Evolutionary conservation across 2,797 vertebrate genomes (phyloP).

Genomic region (Anguilla obscura): DNA sequence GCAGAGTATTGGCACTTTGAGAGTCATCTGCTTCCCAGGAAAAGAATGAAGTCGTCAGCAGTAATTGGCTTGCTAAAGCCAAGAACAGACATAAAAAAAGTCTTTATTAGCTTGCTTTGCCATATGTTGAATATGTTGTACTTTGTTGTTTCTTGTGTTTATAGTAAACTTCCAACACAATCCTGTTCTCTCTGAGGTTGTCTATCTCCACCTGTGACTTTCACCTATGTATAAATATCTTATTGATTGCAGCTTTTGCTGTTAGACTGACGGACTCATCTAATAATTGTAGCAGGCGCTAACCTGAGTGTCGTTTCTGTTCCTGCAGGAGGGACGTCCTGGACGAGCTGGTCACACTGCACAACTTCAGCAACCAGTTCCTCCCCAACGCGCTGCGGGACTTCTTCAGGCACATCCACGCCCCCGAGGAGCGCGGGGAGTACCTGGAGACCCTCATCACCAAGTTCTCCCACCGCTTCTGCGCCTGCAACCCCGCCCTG

Average conservation of each 20-base stretch:
- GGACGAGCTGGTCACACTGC: conserved; percentile 94
- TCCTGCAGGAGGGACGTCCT: conserved; percentile 87
- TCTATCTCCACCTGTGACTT: not conserved
- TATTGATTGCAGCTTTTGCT: not conserved
- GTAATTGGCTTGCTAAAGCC: not conserved
- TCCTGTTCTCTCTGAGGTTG: not conserved
- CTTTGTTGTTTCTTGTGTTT: not conserved
- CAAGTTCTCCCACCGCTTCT: conserved; percentile 97
- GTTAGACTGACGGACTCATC: not conserved
- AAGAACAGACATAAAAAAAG: not conserved
- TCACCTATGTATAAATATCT: not conserved
- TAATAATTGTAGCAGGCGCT: not conserved
- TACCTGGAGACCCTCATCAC: conserved; percentile 99
- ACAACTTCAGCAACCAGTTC: conserved; percentile 99
- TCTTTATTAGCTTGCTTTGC: not conserved
- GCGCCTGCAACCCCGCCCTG: conserved; percentile 90
- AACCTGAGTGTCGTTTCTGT: conserved; percentile 34
- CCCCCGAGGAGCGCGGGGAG: conserved; percentile 95
- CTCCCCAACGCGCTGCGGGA: conserved; percentile 96
- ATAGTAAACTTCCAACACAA: not conserved
- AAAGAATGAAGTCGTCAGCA: not conserved
- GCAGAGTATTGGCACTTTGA: not conserved
- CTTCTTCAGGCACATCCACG: conserved; percentile 97
- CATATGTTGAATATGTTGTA: not conserved
- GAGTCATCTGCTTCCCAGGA: not conserved